Base-by-base conservation (phyloP, 2,113 vertebrate species). In the Rhinichthys klamathensis region DNA sequence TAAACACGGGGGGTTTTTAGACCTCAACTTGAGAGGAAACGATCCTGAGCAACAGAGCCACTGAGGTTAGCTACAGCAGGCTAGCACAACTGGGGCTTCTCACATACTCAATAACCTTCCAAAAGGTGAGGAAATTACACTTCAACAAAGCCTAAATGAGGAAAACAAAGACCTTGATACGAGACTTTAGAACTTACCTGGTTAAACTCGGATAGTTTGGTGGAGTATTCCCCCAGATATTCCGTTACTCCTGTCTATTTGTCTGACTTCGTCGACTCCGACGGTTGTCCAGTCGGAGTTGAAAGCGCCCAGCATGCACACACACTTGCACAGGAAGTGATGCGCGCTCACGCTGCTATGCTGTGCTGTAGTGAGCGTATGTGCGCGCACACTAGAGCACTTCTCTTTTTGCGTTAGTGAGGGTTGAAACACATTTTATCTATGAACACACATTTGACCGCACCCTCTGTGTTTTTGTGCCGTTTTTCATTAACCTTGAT, bases 261-360 rank as follows among this genome's bases (percentile, higher is more conserved):
- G 10, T 41, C 18, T 10, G 80, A 82, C 27, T 83, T 58, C 44
- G 44, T 82, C 80, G 67, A 56, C 67, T 70, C 67, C 27, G 6
- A 32, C 81, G 49, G 18, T 73, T 38, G 67, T 73, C 67, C 81
- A 72, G 67, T 41, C 32, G 49, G 67, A 83, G 67, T 83, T 83
- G 81, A 83, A 83, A 72, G 30, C 75, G 61, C 49, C 27, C 69
- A 74, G 67, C 65, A 63, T 63, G 25, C 76, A 41, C 41, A 41
- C 41, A 41, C 35, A 6, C 8, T 41, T 41, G 41, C 9, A 75
- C 86, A 87, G 86, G 86, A 87, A 87, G 83, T 87, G 86, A 87
- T 87, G 82, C 35, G 49, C 70, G 61, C 49, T 75, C 69, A 73
- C 41, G 38, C 25, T 18, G 12, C 41, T 21, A 0, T 46, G 27